Conservation (phyloP, 2,797 vertebrate genomes). For the Cichlasoma orientale region DNA sequence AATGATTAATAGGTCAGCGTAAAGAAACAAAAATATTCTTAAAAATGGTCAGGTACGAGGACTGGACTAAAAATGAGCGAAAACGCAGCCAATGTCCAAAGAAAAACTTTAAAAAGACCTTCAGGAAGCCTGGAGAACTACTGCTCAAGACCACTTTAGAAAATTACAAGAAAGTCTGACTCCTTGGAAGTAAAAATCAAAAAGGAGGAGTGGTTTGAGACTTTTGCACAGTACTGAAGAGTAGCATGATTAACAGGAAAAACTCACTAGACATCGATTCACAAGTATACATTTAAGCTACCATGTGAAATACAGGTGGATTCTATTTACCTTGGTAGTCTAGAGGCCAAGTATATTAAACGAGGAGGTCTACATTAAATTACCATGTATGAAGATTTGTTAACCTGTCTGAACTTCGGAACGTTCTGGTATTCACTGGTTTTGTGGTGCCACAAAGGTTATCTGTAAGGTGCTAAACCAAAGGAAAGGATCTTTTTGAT, state of each 20-base stretch:
- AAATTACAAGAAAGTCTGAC: no score
- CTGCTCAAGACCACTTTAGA: no score
- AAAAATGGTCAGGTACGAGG: background rate
- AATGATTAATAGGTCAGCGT: background rate
- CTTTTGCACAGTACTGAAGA: no score
- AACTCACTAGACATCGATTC: no score
- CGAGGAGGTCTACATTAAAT: background rate
- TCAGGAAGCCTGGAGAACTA: no score
- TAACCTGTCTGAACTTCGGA: background rate
- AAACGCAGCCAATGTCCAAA: background rate
- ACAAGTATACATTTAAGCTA: background rate
- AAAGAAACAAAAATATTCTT: background rate
- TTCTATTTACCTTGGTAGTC: background rate
- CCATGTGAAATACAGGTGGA: background rate
- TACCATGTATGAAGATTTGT: background rate
- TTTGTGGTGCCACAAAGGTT: background rate
- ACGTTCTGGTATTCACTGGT: background rate
- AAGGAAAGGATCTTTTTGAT: background rate
- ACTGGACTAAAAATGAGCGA: background rate
- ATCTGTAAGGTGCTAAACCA: background rate
- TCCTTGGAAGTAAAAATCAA: no score
- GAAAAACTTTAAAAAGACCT: no score
- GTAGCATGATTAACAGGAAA: no score
- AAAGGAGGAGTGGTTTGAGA: no score
- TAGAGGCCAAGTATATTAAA: background rate